phyloP scores from a whole-genome alignment of 2,113 vertebrate genomes.

The Polypterus senegalus region DNA sequence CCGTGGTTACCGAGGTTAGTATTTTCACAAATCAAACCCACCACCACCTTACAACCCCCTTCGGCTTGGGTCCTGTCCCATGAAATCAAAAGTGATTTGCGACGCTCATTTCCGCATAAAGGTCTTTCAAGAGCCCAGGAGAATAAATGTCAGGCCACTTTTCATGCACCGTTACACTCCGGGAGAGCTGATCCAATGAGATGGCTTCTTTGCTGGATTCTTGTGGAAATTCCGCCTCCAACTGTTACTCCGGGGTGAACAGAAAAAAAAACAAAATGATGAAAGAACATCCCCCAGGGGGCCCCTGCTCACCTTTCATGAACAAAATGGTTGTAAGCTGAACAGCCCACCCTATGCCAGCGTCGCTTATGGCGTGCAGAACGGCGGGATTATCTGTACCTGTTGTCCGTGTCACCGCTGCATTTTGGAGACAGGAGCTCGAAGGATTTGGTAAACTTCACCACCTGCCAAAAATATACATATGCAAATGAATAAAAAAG shows the following conservation, averaged over 20 bases:
- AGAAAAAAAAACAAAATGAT: not conserved
- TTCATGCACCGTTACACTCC: not conserved
- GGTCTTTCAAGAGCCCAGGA: too few relatives aligned
- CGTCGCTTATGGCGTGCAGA: not conserved
- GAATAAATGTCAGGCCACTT: not conserved
- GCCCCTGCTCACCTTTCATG: not conserved
- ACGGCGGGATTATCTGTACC: slow-evolving; percentile 40
- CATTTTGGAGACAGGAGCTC: slow-evolving; percentile 96
- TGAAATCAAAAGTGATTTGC: too few relatives aligned
- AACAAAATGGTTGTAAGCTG: not conserved
- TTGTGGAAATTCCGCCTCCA: slow-evolving; percentile 1
- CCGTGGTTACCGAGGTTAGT: too few relatives aligned
- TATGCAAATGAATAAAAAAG: not conserved
- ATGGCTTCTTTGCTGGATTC: not conserved
- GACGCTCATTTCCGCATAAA: too few relatives aligned
- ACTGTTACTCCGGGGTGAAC: not conserved
- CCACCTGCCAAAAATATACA: slow-evolving; percentile 62
- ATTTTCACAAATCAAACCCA: too few relatives aligned
- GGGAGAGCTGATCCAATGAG: not conserved
- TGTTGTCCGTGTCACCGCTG: slow-evolving; percentile 84
- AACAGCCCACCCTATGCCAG: not conserved
- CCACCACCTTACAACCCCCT: too few relatives aligned
- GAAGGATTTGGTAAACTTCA: slow-evolving; percentile 97
- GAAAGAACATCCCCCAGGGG: not conserved
- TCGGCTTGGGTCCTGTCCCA: too few relatives aligned